Evolutionary conservation across 2,797 vertebrate genomes (phyloP).

Genomic region (Spheniscus humboldti): DNA sequence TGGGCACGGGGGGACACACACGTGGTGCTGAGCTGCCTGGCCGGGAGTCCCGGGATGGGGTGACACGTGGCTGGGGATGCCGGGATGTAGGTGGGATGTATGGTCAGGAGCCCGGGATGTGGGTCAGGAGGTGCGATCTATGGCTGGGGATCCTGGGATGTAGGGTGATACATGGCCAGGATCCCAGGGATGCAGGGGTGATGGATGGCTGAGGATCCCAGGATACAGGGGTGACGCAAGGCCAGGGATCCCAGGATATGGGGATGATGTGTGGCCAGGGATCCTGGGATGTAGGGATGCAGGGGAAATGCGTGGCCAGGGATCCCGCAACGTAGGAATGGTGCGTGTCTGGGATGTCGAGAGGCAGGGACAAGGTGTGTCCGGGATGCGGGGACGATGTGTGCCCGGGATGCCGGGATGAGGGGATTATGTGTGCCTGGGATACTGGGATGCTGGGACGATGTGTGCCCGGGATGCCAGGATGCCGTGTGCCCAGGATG

Average conservation of each 20-base stretch:
- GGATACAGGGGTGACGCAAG: background rate
- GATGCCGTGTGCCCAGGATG: background rate
- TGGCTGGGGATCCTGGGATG: background rate
- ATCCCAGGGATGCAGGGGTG: background rate
- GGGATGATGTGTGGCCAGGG: background rate
- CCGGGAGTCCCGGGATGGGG: background rate
- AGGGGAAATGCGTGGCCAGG: too few species aligned
- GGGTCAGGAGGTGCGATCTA: too few species aligned
- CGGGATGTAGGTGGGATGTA: background rate
- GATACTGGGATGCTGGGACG: too few species aligned
- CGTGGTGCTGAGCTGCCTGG: background rate
- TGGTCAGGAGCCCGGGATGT: rapidly evolving
- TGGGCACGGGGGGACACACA: background rate
- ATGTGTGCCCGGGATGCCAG: too few species aligned
- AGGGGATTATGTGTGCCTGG: background rate
- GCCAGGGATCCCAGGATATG: background rate
- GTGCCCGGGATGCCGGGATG: too few species aligned
- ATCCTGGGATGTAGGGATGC: background rate
- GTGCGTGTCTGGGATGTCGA: too few species aligned
- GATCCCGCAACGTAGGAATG: too few species aligned
- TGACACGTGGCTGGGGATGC: background rate
- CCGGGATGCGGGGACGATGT: too few species aligned
- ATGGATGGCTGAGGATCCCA: rapidly evolving
- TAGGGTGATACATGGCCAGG: too few species aligned
- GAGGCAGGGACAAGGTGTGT: background rate